Percentiles rank a stretch among this genome's conserved stretches.
Evolutionary conservation across 1,140 invertebrate genomes (phyloP).

Genomic region (Pararge aegeria): DNA sequence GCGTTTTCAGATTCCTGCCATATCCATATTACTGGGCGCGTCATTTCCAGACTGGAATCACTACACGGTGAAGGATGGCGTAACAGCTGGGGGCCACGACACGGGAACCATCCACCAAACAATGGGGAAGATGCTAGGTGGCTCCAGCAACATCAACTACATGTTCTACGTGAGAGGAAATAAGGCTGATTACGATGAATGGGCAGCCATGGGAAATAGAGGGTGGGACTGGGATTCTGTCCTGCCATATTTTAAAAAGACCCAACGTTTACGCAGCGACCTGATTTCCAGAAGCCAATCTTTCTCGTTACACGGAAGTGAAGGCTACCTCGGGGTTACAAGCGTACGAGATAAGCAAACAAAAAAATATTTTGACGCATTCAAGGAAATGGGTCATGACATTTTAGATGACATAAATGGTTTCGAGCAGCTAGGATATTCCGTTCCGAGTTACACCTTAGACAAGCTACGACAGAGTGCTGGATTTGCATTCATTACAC

Average conservation of each 20-base stretch:
- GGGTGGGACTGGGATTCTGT: conserved; percentile 93
- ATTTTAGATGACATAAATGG: conserved; percentile 90
- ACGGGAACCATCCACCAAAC: conserved; percentile 79
- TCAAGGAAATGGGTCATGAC: conserved; percentile 91
- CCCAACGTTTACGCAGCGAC: conserved; percentile 89
- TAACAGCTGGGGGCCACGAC: conserved; percentile 82
- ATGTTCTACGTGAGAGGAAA: conserved; percentile 95
- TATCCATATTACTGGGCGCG: conserved; percentile 34
- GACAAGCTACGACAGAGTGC: conserved; percentile 90
- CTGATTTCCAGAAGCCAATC: conserved; percentile 81
- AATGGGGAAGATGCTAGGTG: conserved; percentile 91
- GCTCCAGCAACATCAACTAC: conserved; percentile 93
- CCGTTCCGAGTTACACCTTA: conserved; percentile 91
- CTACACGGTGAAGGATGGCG: conserved; percentile 83
- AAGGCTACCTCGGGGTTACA: conserved; percentile 62
- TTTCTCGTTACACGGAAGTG: conserved; percentile 22
- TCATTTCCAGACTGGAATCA: conserved; percentile 84
- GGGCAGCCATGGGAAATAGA: conserved; percentile 89
- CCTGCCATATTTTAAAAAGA: conserved; percentile 91
- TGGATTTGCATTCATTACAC: conserved; percentile 89
- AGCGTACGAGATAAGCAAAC: conserved; percentile 86
- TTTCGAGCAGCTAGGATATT: conserved; percentile 87
- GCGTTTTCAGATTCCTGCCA: conserved; percentile 45
- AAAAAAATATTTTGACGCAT: conserved; percentile 82
- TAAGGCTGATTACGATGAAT: conserved; percentile 90